phyloP scores from a whole-genome alignment of 1,140 invertebrate genomes.

The Drosophila ananassae region DNA sequence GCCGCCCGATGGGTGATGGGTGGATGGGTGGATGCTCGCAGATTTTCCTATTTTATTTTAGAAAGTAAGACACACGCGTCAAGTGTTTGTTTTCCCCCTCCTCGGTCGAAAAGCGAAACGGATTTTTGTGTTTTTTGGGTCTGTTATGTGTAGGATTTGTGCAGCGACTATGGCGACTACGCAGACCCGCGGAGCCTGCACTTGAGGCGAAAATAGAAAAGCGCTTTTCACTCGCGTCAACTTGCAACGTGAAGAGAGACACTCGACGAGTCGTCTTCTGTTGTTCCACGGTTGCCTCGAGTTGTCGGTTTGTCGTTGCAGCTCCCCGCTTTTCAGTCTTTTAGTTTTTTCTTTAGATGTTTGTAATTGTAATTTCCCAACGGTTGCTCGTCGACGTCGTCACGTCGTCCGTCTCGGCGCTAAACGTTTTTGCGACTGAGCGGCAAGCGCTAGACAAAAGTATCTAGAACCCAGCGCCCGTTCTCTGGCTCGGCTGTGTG shows the following conservation, averaged over 20 bases:
- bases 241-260: conserved; percentile 57
- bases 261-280: conserved; percentile 31
- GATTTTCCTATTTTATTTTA: conserved; percentile 65
- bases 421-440: conserved; percentile 79
- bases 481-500: conserved; percentile 2
- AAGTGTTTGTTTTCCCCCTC: conserved; percentile 47
- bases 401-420: conserved; percentile 65
- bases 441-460: conserved; percentile 69
- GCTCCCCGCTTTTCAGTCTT: conserved; percentile 15
- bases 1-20: conserved; percentile 12
- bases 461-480: conserved; percentile 75
- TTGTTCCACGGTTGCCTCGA: conserved; percentile 20
- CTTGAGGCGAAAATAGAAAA: conserved; percentile 82
- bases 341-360: conserved; percentile 4
- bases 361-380: conserved; percentile 44
- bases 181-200: conserved; percentile 41
- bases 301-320: conserved; percentile 24
- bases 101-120: conserved; percentile 17
- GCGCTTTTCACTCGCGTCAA: conserved; percentile 73
- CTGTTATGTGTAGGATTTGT: conserved; percentile 16
- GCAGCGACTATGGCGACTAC: neutral
- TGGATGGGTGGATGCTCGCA: conserved; percentile 21
- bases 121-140: conserved; percentile 15
- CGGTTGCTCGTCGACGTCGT: conserved; percentile 26
- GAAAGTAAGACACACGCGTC: conserved; percentile 71